Evolutionary conservation across 2,113 vertebrate species (phyloP).

Genomic region (Pica pica): DNA sequence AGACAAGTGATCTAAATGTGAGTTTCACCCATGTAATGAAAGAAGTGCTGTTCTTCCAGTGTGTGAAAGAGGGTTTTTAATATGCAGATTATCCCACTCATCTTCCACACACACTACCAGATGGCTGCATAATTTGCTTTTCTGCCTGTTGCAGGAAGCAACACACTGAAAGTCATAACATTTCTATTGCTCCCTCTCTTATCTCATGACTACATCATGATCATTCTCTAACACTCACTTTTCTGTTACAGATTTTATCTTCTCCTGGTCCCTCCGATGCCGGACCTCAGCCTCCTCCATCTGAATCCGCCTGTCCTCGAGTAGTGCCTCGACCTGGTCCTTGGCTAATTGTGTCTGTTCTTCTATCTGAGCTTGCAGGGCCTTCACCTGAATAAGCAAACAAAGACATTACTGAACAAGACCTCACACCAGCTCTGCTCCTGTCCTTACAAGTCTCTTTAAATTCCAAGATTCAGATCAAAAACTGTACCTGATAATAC

Average conservation of each 20-base stretch:
- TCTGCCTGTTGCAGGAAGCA: background rate
- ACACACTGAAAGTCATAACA: background rate
- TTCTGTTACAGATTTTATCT: conserved; percentile 77
- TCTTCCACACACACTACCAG: background rate
- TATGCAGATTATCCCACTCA: background rate
- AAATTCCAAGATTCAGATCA: background rate
- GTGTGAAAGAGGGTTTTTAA: background rate
- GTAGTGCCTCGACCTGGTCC: conserved; percentile 85
- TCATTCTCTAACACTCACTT: conserved; percentile 73
- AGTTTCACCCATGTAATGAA: background rate
- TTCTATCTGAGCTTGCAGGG: conserved; percentile 91
- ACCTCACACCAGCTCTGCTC: background rate
- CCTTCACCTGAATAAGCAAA: conserved; percentile 81
- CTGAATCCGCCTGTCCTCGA: conserved; percentile 85
- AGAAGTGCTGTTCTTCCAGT: background rate
- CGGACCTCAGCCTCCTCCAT: conserved; percentile 84
- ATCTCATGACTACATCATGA: background rate
- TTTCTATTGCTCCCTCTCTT: background rate
- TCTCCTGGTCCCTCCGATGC: conserved; percentile 81
- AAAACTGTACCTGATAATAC: background rate
- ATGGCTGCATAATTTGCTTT: background rate
- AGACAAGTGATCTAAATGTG: background rate
- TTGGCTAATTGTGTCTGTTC: conserved; percentile 87
- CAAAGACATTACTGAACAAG: background rate
- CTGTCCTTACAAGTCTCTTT: background rate